Evolutionary conservation across 2,113 vertebrate species (phyloP).

Genomic region (Glaucidium brasilianum): DNA sequence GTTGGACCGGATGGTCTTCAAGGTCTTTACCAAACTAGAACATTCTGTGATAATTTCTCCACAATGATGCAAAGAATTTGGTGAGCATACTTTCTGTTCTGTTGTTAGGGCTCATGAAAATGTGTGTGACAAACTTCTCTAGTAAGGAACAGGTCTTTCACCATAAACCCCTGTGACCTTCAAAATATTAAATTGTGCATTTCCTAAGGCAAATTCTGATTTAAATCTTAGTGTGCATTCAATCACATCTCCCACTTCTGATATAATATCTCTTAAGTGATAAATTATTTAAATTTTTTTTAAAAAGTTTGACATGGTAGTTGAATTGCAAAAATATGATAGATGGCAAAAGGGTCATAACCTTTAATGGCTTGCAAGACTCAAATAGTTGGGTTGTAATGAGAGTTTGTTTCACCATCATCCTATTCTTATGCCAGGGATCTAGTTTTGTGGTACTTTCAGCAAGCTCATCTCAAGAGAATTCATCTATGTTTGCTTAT

Average conservation of each 20-base stretch:
- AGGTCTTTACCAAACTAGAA: too few relatives aligned
- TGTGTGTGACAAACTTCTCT: not conserved
- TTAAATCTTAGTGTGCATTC: not conserved
- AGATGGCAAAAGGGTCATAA: not conserved
- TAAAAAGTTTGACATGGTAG: not conserved
- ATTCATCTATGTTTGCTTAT: not conserved
- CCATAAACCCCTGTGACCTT: not conserved
- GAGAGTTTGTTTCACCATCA: not conserved
- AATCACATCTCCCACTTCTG: not conserved
- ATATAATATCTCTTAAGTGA: not conserved
- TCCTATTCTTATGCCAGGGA: not conserved
- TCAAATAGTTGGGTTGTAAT: not conserved
- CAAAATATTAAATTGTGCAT: not conserved
- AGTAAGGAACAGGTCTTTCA: slow-evolving; percentile 10
- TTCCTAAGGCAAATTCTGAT: slow-evolving; percentile 1
- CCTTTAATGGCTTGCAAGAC: not conserved
- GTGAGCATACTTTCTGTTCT: not conserved
- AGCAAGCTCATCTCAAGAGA: not conserved
- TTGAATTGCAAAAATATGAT: not conserved
- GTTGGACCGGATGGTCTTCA: too few relatives aligned
- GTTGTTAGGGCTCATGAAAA: not conserved
- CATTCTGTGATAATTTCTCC: not conserved
- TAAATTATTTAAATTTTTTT: not conserved
- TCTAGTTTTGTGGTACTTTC: not conserved
- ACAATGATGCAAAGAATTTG: not conserved